Base-by-base conservation (phyloP, 2,113 vertebrate genomes). In the Illadopsis cleaveri region DNA sequence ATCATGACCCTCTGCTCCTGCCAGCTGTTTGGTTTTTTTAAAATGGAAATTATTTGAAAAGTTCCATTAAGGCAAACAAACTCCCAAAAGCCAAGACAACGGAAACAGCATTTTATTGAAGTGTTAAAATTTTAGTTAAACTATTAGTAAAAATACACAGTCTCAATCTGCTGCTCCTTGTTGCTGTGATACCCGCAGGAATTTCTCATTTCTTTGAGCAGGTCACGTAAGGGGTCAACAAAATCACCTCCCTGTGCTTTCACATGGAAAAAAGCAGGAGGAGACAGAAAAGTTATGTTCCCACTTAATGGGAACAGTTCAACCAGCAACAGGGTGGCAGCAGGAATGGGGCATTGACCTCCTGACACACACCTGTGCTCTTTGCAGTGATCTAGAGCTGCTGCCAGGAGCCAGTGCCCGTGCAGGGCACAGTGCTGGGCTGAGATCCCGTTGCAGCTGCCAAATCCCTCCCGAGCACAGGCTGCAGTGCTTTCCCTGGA, bases 381-480 rank as follows among this genome's bases (percentile, higher is more conserved):
- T 35, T 33, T 85, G 79, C 42, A 30, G n/a, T 13, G 71, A 4
- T 62, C 3, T 0, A 1, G 64, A 80, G 82, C 64, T 38, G 23
- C 64, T 10, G 15, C 53, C 20, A 9, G 44, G 35, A 33, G 38
- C 11, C 8, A 12, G 45, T 5, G 19, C 25, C 47, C 1, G 1
- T 8, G 24, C 20, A 15, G 60, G 33, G 17, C 47, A 13, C 35
- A 11, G 31, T 22, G 69, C 72, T 54, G 33, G 35, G 57, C 57
- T 15, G 31, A 21, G 33, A 13, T 35, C n/a, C 18, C 18, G 6
- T 2, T 60, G 54, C 15, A 2, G 20, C 18, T 1, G 1, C 48
- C 0, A 0, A 11, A 70, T 82, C 42, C 50, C 9, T 66, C 24
- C 19, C 0, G 1, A 58, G 37, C 3, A 1, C 35, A 12, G 53